Conservation (phyloP, 2,888 invertebrate species). For the Suillia variegata region DNA sequence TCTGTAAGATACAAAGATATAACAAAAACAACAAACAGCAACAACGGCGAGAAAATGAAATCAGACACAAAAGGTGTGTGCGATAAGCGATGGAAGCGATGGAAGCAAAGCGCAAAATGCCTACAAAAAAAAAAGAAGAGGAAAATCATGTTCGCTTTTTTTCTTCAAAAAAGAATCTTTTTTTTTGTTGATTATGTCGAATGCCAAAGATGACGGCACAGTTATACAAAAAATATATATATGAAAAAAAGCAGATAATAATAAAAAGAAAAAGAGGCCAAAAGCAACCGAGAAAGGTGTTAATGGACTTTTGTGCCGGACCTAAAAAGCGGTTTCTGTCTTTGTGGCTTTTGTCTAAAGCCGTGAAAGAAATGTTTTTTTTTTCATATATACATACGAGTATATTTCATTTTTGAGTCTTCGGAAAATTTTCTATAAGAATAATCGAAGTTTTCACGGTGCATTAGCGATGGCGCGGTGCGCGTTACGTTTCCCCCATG, state of each 20-base stretch:
- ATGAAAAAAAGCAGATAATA: neutral
- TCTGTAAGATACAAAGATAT: neutral
- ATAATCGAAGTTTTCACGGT: conserved; percentile 12
- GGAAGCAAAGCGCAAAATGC: neutral
- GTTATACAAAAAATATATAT: neutral
- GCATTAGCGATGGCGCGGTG: conserved; percentile 10
- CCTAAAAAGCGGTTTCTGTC: neutral
- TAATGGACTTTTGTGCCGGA: conserved; percentile 39
- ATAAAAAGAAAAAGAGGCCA: conserved; percentile 20
- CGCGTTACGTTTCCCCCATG: no score
- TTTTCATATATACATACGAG: no score
- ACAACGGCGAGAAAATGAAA: neutral
- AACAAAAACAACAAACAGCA: neutral
- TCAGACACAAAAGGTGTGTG: neutral
- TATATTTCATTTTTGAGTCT: no score
- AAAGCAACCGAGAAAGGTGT: conserved; percentile 37
- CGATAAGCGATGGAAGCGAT: neutral
- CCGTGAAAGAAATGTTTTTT: neutral
- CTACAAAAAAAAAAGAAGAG: neutral
- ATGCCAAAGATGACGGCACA: neutral
- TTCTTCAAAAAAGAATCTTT: conserved; percentile 4
- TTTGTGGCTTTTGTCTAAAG: neutral
- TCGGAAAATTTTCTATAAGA: no score
- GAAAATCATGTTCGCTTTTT: conserved; percentile 4
- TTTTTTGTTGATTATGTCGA: neutral